Evolutionary conservation across 2,113 vertebrate genomes (phyloP).

Genomic region (Misgurnus anguillicaudatus): DNA sequence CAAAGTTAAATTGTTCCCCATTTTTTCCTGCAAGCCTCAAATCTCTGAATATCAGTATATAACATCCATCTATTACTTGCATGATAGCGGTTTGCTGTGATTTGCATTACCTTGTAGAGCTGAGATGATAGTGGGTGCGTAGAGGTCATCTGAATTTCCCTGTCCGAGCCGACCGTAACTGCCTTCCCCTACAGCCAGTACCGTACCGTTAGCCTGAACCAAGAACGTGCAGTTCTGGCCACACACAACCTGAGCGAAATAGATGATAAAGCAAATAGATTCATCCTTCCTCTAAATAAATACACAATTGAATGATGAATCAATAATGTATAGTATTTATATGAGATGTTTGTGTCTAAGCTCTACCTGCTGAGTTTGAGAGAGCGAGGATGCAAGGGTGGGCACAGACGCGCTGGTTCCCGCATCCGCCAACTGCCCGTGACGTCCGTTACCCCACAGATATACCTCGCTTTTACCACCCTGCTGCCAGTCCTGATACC

Average conservation of each 20-base stretch:
- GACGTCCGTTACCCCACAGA: constrained; percentile 79
- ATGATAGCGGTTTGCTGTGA: background rate
- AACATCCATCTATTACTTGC: background rate
- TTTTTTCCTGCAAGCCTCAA: no score
- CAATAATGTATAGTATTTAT: background rate
- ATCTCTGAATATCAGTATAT: background rate
- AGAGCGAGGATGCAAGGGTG: constrained; percentile 71
- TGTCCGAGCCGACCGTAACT: constrained; percentile 80
- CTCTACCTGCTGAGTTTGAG: constrained; percentile 78
- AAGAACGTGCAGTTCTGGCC: constrained; percentile 83
- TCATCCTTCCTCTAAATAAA: background rate
- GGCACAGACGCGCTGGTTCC: constrained; percentile 74
- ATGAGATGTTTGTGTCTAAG: background rate
- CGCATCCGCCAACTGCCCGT: constrained; percentile 77
- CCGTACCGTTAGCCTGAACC: constrained; percentile 76
- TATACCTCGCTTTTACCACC: constrained; percentile 80
- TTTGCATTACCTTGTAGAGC: constrained; percentile 75
- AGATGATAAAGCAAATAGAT: constrained; percentile 1
- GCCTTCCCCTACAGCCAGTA: constrained; percentile 79
- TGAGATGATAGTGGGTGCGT: constrained; percentile 76
- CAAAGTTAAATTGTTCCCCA: no score
- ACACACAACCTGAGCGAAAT: constrained; percentile 73
- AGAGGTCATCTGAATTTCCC: constrained; percentile 81
- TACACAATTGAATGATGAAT: background rate
- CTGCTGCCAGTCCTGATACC: constrained; percentile 78